These are phyloP conservation scores for Xanthia icteritia DNA, from an alignment of 2,888 invertebrate species.

Conservation along the genomic window DNA sequence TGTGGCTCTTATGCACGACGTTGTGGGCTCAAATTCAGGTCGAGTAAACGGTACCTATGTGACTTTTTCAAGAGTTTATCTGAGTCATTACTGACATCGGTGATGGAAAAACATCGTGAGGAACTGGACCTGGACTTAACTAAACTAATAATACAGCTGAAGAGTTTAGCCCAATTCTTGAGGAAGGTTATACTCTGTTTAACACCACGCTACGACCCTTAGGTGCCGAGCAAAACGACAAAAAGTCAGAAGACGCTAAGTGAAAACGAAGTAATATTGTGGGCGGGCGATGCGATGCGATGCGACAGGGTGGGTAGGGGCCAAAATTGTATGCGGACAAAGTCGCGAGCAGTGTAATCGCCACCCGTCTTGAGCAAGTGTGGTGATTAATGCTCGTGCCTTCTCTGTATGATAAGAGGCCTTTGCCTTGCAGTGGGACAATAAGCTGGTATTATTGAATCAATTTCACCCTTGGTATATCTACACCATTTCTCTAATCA, in stretches of 20 bases:
- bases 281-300: too few species aligned
- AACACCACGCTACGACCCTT: too few species aligned
- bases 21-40: background rate
- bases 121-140: background rate
- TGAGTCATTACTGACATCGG: background rate
- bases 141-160: too few species aligned
- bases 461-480: background rate
- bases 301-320: too few species aligned
- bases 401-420: background rate
- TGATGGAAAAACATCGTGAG: background rate
- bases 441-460: background rate
- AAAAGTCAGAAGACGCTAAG: too few species aligned
- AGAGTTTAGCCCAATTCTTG: too few species aligned
- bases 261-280: too few species aligned
- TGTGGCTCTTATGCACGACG: too few species aligned
- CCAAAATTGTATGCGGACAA: too few species aligned
- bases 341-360: background rate
- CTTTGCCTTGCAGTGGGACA: background rate
- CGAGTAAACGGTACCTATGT: background rate
- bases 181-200: too few species aligned
- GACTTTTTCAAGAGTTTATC: background rate
- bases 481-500: conserved; percentile 37
- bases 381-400: background rate
- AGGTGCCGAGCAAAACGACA: too few species aligned
- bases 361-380: background rate